These are phyloP conservation scores for Cryptosula pallasiana DNA, from an alignment of 2,888 invertebrate genomes.

Conservation along the genomic window DNA sequence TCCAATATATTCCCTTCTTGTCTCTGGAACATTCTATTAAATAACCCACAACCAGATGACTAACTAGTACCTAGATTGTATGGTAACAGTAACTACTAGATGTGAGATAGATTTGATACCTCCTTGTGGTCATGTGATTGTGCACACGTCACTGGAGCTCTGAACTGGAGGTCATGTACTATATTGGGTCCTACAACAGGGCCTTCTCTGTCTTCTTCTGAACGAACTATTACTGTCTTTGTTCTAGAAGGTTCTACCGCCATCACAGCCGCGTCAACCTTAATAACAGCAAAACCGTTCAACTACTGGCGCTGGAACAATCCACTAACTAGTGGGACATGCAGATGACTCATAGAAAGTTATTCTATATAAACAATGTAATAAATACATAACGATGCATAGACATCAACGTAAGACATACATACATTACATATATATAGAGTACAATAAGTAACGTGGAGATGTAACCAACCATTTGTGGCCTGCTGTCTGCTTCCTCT, in stretches of 20 bases:
- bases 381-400: too few species aligned
- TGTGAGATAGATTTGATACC: background rate
- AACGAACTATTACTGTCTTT: background rate
- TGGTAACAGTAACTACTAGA: background rate
- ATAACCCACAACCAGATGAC: background rate
- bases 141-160: background rate
- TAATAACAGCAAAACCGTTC: too few species aligned
- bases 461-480: background rate
- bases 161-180: background rate
- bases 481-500: background rate
- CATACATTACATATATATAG: too few species aligned
- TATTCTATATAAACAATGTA: too few species aligned
- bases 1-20: slow-evolving; percentile 6
- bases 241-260: background rate
- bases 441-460: too few species aligned
- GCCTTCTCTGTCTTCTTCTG: background rate
- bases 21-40: background rate
- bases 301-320: too few species aligned
- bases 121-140: background rate
- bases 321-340: too few species aligned
- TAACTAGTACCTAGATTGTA: background rate
- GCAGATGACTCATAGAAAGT: too few species aligned
- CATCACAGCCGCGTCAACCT: slow-evolving; percentile 9
- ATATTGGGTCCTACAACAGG: background rate
- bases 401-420: too few species aligned